A percentile compares a stretch with the other conserved stretches of the same genome.
Conservation (phyloP, 2,797 vertebrate genomes). For the Labroides dimidiatus region DNA sequence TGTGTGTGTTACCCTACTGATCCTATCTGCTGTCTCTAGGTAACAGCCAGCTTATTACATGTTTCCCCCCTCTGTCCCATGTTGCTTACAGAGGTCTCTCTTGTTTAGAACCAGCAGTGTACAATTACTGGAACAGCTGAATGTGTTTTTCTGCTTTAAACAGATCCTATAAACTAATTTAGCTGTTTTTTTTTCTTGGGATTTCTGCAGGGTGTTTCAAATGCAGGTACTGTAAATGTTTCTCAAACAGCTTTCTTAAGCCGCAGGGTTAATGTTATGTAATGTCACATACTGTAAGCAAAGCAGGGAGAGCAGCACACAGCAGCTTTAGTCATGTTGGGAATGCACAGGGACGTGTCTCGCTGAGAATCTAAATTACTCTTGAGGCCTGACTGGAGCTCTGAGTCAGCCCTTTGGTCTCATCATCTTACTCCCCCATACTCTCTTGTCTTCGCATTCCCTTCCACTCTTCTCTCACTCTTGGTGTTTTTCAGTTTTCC, state of each 20-base stretch:
- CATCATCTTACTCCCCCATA: background rate
- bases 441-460: background rate
- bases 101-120: background rate
- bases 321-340: slow-evolving; percentile 27
- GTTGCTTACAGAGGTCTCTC: background rate
- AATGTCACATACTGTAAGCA: slow-evolving; percentile 13
- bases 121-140: background rate
- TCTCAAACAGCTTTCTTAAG: slow-evolving; percentile 5
- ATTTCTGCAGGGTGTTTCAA: slow-evolving; percentile 1
- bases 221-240: slow-evolving; percentile 9
- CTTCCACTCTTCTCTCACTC: background rate
- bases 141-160: background rate
- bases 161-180: background rate
- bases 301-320: slow-evolving; percentile 22
- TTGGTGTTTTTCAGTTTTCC: slow-evolving; percentile 8
- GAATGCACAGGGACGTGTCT: slow-evolving; percentile 30
- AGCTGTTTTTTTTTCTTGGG: background rate
- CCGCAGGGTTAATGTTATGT: slow-evolving; percentile 25
- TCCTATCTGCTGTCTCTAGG: slow-evolving; percentile 15
- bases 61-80: background rate
- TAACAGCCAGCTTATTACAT: slow-evolving; percentile 12
- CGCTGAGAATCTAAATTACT: slow-evolving; percentile 12
- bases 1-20: background rate
- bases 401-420: slow-evolving; percentile 11
- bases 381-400: slow-evolving; percentile 19